These are phyloP conservation scores for Saguinus oedipus DNA, from an alignment of 2,797 vertebrate species.

Conservation along the genomic window DNA sequence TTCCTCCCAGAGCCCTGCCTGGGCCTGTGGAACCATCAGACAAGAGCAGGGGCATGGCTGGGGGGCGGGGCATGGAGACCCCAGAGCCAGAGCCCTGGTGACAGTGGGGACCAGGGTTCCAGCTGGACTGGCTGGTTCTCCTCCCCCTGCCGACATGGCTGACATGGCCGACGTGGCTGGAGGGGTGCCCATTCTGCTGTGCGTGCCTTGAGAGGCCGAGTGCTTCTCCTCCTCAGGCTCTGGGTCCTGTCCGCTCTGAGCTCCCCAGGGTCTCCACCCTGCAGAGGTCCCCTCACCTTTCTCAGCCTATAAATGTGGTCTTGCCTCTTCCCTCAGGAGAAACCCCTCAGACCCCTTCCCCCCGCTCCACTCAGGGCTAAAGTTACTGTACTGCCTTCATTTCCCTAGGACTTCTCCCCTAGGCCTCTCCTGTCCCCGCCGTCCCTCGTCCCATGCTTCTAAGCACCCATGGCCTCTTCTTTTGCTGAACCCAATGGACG, in stretches of 20 bases:
- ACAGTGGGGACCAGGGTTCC: neutral
- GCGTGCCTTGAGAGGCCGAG: neutral
- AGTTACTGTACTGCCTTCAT: neutral
- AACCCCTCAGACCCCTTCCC: neutral
- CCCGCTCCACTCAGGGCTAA: neutral
- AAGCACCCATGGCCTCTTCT: neutral
- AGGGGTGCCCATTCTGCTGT: neutral
- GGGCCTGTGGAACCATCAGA: slow-evolving; percentile 63
- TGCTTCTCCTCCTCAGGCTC: neutral
- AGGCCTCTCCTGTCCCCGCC: neutral
- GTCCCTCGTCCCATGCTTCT: neutral
- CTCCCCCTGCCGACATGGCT: neutral
- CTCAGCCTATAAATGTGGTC: neutral
- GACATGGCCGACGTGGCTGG: neutral
- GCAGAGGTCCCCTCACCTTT: neutral
- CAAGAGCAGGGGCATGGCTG: neutral
- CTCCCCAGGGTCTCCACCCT: neutral
- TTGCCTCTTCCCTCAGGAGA: neutral
- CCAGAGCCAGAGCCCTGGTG: slow-evolving; percentile 31
- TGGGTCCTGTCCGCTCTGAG: neutral
- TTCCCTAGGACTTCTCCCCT: neutral
- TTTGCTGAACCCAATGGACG: neutral
- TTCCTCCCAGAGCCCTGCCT: slow-evolving; percentile 34
- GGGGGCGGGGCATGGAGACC: slow-evolving; percentile 44
- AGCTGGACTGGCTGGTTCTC: neutral